phyloP scores from a whole-genome alignment of 2,888 invertebrate species.

The Asteroscopus sphinx region DNA sequence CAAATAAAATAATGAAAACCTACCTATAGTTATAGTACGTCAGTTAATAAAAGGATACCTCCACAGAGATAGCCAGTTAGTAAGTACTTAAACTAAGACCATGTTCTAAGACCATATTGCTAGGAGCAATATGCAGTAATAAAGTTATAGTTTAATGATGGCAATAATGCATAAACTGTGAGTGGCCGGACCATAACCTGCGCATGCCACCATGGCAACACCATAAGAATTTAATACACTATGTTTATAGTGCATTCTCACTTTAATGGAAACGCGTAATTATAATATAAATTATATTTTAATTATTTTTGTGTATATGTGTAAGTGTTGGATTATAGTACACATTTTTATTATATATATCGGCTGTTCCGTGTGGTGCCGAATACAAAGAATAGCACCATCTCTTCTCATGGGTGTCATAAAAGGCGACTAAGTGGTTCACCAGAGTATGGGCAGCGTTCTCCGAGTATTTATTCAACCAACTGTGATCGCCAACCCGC shows the following conservation, averaged over 20 bases:
- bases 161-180: slow-evolving; percentile 41
- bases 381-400: no score
- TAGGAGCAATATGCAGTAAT: slow-evolving; percentile 18
- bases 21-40: no score
- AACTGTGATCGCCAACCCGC: no score
- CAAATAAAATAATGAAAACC: no score
- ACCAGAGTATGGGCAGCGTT: no score
- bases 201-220: slow-evolving; percentile 2
- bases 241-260: slow-evolving; percentile 17
- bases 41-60: no score
- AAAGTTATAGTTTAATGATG: slow-evolving; percentile 28
- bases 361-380: no score
- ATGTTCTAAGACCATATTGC: slow-evolving; percentile 18
- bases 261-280: slow-evolving; percentile 17
- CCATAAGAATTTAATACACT: slow-evolving; percentile 20
- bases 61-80: no score
- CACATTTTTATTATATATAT: no score
- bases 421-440: no score
- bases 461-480: no score
- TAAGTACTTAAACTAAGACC: neutral
- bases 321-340: neutral
- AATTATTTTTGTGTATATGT: slow-evolving; percentile 11
- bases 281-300: slow-evolving; percentile 21
- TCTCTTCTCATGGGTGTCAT: no score
- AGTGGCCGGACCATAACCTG: slow-evolving; percentile 19